Evolutionary conservation across 2,113 vertebrate species (phyloP).

Genomic region (cattle (Bos taurus)): ARS-UCD2.0 NC_037336.1:35312001-35312500

Average conservation of each 20-base stretch:
- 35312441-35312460: background rate
- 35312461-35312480: background rate
- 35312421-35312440: background rate
- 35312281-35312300: background rate
- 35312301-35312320: background rate
- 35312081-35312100: background rate
- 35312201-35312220: background rate
- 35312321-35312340: background rate
- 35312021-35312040: background rate
- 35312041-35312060: background rate
- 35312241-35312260: background rate
- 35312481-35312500: background rate
- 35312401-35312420: background rate
- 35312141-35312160: background rate
- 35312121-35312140: accelerated
- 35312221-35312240: background rate
- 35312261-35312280: background rate
- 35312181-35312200: background rate
- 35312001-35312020: background rate
- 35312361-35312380: background rate
- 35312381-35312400: background rate
- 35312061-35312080: background rate
- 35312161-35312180: background rate
- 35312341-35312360: background rate
- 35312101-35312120: background rate